phyloP scores from a whole-genome alignment of 2,888 invertebrate genomes.

The Caenorhabditis sp. region DNA sequence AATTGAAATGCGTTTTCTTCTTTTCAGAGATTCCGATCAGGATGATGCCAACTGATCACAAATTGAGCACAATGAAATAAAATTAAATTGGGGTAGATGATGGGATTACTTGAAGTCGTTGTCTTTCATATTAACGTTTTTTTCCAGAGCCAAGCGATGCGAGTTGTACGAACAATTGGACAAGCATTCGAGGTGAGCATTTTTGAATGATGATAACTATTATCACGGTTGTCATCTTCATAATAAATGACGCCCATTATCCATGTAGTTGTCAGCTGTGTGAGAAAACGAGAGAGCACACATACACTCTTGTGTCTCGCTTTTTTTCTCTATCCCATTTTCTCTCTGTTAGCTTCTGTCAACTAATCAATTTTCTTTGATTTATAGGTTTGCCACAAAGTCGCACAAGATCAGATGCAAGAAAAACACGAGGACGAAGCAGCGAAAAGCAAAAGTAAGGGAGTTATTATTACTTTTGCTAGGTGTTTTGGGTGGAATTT shows the following conservation, averaged over 20 bases:
- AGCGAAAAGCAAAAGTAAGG: constrained; percentile 70
- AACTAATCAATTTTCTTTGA: constrained; percentile 62
- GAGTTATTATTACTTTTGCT: not conserved
- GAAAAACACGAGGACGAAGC: constrained; percentile 78
- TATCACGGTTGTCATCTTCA: constrained; percentile 38
- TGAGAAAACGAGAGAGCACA: constrained; percentile 7
- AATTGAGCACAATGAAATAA: constrained; percentile 26
- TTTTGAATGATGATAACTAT: constrained; percentile 21
- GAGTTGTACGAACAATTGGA: constrained; percentile 97
- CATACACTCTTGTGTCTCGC: not conserved
- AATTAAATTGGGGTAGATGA: not conserved
- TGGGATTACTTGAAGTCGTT: not conserved
- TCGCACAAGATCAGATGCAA: constrained; percentile 83
- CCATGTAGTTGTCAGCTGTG: constrained; percentile 60
- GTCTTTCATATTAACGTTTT: too few species aligned
- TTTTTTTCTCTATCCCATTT: constrained; percentile 17
- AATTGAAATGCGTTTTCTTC: constrained; percentile 13
- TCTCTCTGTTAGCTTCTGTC: constrained; percentile 54
- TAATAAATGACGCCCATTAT: constrained; percentile 57
- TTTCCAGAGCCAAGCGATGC: constrained; percentile 90
- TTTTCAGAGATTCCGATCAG: not conserved
- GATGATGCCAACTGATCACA: constrained; percentile 8
- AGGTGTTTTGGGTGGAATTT: too few species aligned
- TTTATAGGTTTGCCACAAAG: constrained; percentile 89
- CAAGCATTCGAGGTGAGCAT: constrained; percentile 98